Conservation (phyloP, 2,888 invertebrate genomes). For the Crematogaster levior region DNA sequence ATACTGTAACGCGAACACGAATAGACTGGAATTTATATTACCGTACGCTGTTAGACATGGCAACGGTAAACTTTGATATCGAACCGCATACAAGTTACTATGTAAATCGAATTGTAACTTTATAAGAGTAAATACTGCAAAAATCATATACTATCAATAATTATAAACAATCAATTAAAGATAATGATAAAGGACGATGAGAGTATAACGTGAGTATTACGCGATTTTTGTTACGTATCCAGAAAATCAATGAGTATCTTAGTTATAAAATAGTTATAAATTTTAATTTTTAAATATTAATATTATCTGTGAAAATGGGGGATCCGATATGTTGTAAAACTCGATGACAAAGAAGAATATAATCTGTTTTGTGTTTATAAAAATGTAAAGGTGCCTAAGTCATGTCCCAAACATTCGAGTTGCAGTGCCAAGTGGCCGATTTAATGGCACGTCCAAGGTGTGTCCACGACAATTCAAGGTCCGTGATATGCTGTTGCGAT, state of each 20-base stretch:
- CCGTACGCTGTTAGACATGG: conserved; percentile 28
- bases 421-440: conserved; percentile 65
- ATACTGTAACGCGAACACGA: conserved; percentile 35
- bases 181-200: too few relatives aligned
- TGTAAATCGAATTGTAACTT: conserved; percentile 22
- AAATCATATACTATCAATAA: too few relatives aligned
- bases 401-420: conserved; percentile 55
- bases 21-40: conserved; percentile 34
- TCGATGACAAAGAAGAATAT: neutral
- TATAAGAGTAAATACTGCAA: conserved; percentile 18
- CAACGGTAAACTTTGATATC: conserved; percentile 47
- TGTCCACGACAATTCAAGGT: conserved; percentile 73
- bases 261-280: too few relatives aligned
- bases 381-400: conserved; percentile 44
- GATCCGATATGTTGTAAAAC: neutral
- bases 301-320: neutral
- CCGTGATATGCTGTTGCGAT: conserved; percentile 73
- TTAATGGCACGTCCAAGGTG: conserved; percentile 72
- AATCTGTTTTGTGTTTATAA: conserved; percentile 40
- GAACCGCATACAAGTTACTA: conserved; percentile 13
- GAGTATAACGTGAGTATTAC: too few relatives aligned
- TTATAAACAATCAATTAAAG: too few relatives aligned
- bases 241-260: too few relatives aligned
- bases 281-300: too few relatives aligned
- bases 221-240: too few relatives aligned